A percentile compares a stretch with the other conserved stretches of the same genome.
These are phyloP conservation scores for Dendronephthya gigantea DNA, from an alignment of 64 coral and sea anemone species.

Conservation along the genomic window DNA sequence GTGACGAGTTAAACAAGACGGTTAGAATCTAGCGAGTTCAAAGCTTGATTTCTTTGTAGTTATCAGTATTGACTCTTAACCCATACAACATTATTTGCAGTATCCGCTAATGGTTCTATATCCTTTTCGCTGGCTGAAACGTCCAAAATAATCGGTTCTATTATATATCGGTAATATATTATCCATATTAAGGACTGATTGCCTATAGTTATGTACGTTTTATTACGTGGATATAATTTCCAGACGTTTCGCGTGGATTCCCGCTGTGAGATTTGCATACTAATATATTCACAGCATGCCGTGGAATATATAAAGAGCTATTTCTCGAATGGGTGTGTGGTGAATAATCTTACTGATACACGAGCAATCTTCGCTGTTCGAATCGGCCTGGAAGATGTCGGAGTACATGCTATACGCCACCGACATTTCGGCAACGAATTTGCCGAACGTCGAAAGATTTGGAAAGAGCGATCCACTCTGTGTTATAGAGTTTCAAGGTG, in stretches of 20 bases:
- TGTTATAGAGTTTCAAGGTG: constrained; percentile 1
- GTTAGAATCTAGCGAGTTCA: too few species aligned
- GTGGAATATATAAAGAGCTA: neutral
- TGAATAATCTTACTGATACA: neutral
- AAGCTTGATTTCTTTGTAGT: too few species aligned
- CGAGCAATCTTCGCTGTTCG: neutral
- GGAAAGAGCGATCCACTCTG: constrained; percentile 6
- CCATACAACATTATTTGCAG: too few species aligned
- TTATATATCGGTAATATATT: too few species aligned
- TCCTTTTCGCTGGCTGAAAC: too few species aligned
- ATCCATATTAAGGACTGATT: too few species aligned
- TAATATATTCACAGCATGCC: neutral
- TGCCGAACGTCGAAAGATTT: constrained; percentile 2
- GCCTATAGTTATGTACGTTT: too few species aligned
- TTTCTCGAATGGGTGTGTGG: neutral
- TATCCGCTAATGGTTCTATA: too few species aligned
- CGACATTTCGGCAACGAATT: neutral
- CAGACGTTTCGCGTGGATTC: neutral
- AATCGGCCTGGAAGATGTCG: neutral
- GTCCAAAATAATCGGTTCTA: too few species aligned
- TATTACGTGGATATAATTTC: neutral
- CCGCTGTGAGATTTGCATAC: neutral
- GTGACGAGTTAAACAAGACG: too few species aligned
- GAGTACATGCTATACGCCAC: neutral
- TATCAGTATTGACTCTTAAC: too few species aligned